Evolutionary conservation across 2,888 invertebrate species (phyloP), one percentile per base, ranked within the genome.

Genomic region (Odontothrips loti): DNA sequence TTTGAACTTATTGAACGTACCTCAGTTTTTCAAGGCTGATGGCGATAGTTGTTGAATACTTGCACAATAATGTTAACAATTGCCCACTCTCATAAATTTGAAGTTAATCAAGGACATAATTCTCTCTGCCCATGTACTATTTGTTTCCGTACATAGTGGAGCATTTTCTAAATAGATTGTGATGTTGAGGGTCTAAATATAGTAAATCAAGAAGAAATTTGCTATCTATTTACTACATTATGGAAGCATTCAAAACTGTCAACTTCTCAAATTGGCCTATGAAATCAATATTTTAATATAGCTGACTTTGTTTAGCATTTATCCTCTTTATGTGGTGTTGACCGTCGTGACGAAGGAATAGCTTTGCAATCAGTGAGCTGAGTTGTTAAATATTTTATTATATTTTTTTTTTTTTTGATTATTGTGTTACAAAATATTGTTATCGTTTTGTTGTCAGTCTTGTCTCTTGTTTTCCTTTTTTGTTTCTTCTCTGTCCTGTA

Each of bases 361-460:
- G 34, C 34, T 43, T 43, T 43, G 6, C 34, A 43, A 43, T 6
- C 34, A 43, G 2, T 43, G 34, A 43, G 34, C 34, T 43, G 34
- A 43, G 34, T 43, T 43, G 34, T 43, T 43, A 43, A 43, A 43
- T 43, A 43, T 43, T 43, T 43, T 43, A 27, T 23, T 23, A 8
- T 68, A 23, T n/a, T 68, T 68, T 23, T 51, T n/a, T 68, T 68
- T 23, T 51, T 58, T 58, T 6, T 15, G 17, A 12, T 15, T 75
- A 27, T 75, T 75, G 68, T 75, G n/a, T 75, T 75, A 27, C 23
- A 27, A 75, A 75, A 27, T 27, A 9, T 75, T 75, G 68, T 75
- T 75, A 75, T 27, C 23, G 68, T 75, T 75, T 75, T 27, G 12
- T 75, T 75, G 27, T 27, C 68, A 75, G 68, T 23, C 68, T 75